A percentile compares a stretch with the other conserved stretches of the same genome.
These are phyloP conservation scores for Chromoteleia sp. DNA, from an alignment of 2,888 invertebrate genomes.

Conservation along the genomic window DNA sequence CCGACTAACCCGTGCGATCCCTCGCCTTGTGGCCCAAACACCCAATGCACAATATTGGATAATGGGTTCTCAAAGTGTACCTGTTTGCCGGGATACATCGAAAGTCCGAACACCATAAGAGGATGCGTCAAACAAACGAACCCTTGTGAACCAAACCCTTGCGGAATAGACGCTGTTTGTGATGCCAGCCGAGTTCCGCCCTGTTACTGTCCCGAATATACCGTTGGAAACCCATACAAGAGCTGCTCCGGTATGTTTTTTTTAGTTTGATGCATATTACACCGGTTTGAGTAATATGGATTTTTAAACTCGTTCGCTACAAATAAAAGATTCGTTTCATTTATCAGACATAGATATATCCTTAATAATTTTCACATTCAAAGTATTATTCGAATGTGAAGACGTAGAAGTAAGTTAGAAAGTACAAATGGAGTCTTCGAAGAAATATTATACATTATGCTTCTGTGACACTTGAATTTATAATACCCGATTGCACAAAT, in stretches of 20 bases:
- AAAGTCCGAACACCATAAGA: conserved; percentile 94
- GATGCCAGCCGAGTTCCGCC: conserved; percentile 91
- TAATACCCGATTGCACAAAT: conserved; percentile 1
- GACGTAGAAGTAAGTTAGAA: not conserved
- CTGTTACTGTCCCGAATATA: conserved; percentile 94
- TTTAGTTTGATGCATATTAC: conserved; percentile 7
- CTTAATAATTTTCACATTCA: conserved; percentile 55
- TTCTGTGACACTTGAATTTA: conserved; percentile 35
- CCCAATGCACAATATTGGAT: conserved; percentile 91
- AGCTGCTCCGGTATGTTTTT: conserved; percentile 87
- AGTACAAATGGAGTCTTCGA: conserved; percentile 32
- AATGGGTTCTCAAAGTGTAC: conserved; percentile 95
- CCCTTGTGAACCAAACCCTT: conserved; percentile 93
- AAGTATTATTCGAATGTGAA: conserved; percentile 19
- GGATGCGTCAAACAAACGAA: conserved; percentile 93
- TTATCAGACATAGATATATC: conserved; percentile 12
- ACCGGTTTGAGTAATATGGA: conserved; percentile 45
- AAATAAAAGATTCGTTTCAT: conserved; percentile 33
- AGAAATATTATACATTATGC: conserved; percentile 31
- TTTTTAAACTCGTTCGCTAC: conserved; percentile 25
- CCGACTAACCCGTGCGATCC: conserved; percentile 93
- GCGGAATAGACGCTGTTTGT: conserved; percentile 91
- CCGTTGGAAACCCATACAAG: conserved; percentile 93
- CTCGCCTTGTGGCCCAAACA: conserved; percentile 95
- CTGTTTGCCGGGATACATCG: conserved; percentile 92